Evolutionary conservation across 2,113 vertebrate genomes (phyloP), one percentile per base, ranked within the genome.

Genomic region (Heterotilapia buettikoferi): DNA sequence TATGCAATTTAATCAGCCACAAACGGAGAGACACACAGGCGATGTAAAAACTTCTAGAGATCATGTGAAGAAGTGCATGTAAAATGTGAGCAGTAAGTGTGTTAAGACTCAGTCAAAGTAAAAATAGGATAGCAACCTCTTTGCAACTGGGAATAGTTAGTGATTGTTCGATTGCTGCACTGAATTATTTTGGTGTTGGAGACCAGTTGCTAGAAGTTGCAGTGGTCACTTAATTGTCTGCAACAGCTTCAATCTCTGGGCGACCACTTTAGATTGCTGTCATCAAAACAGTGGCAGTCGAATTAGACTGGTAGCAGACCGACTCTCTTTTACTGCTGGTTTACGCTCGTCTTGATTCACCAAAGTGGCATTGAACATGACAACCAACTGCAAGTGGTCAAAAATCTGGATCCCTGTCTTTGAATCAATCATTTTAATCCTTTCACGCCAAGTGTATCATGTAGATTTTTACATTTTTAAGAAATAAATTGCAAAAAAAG

Each of bases 191-290:
- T 71, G 63, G 11, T 1, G 11, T 68, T 21, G 33, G 36, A 40
- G 12, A 68, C 36, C 11, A 40, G 19, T 9, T 71, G n/a, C 7
- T 14, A 40, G 36, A 9, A 21, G 63, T 47, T 1, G 5, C 40
- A 0, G 68, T 29, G 8, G 13, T 26, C 14, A 73, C 21, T 24
- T 0, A 6, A 16, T 73, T 26, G 38, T 1, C 21, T 45, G 38
- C 21, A 73, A 73, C 1, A 73, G 21, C 66, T 16, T 73, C 38
- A 73, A 9, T 26, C 38, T 71, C n/a, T 45, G 38, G 38, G 38
- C 3, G 6, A 26, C 13, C 43, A 45, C 0, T 10, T 73, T 45
- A 24, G 5, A 73, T 73, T 9, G 0, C 38, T 26, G 38, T 45
- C 66, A 63, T 0, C 8, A 24, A 68, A 13, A 66, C 61, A 38